Evolutionary conservation across 2,113 vertebrate genomes (phyloP), one percentile per base, ranked within the genome.

Genomic region (Platysteira castanea): DNA sequence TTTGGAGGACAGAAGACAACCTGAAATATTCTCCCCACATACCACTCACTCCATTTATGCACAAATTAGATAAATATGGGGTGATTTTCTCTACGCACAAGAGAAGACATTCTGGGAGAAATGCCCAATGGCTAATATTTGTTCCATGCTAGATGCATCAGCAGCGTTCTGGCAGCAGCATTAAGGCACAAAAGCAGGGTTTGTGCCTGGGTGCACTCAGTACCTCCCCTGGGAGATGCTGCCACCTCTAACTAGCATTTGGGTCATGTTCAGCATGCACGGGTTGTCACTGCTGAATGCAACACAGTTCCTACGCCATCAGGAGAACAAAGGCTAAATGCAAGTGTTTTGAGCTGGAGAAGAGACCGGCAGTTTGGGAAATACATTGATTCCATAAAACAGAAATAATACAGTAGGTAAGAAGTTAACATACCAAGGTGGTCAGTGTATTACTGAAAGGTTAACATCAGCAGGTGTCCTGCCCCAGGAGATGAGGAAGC

Each of bases 121-220:
- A 81, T 84, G 68, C 90, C 92, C 95, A 81, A 7, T 67, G 47
- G 71, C 83, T 86, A 84, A 70, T 90, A 74, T 46, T 70, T 84
- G 53, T 84, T 92, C 83, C 86, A 90, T 30, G 63, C 67, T 83
- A 61, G 88, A 69, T 73, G 54, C 79, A 93, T 76, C 68, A 88
- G 71, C 83, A 86, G 68, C 1, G 5, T 59, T 90, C 93, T 90
- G 92, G 85, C 94, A 92, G 68, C 54, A 83, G 57, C 9, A 18
- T 19, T 64, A 64, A 69, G 88, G 79, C 79, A 86, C 67, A 86
- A 73, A 88, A 69, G 1, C 46, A 80, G 77, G 63, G 68, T 84
- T 78, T 95, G 76, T 96, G 95, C 92, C 80, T 84, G 86, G 68
- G 80, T 95, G 86, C 92, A 93, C 92, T 89, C 76, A 86, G 68